Base-by-base conservation (phyloP, 2,797 vertebrate genomes). In the Phalloptychus januarius region DNA sequence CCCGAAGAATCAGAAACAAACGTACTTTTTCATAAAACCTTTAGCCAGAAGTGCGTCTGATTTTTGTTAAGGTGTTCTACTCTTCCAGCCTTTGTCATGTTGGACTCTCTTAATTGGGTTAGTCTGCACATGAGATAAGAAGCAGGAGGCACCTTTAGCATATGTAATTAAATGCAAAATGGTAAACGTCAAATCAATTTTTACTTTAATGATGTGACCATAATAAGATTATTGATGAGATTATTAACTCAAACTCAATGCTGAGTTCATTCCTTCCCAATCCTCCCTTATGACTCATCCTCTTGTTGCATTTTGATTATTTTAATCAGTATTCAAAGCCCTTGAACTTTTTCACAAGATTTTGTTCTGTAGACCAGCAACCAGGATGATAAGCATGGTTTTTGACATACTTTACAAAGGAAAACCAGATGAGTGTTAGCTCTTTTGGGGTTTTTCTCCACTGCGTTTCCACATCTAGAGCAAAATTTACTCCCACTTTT, bases 141-240 rank as follows among this genome's bases (percentile, higher is more conserved):
- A 44, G 5, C 38, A 42, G 11, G 25, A 69, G 40, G 40, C 40
- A 69, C 5, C 38, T n/a, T 69, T 44, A 69, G 12, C 23, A 44
- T 6, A n/a, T 25, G 67, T 44, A 69, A 69, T 69, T 69, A 69
- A 69, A 44, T 42, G n/a, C 67, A 42, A 69, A 69, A 42, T n/a
- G 38, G 23, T n/a, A 44, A 69, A 44, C n/a, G 40, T n/a, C 67
- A 44, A 25, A 69, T n/a, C 23, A 44, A 69, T 69, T 69, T 44
- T 25, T 44, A 42, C 40, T 44, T 15, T 44, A 69, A 15, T 69
- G 67, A 69, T 42, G 25, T 44, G 23, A 23, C 67, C n/a, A 69
- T 44, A n/a, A 69, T 42, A 69, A 42, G 65, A 69, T 69, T 40
- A 69, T 42, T 42, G 40, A 42, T 69, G 40, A 69, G 13, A 69